These are phyloP conservation scores for Slavum lentiscoides DNA, from an alignment of 2,888 invertebrate species.

Conservation along the genomic window DNA sequence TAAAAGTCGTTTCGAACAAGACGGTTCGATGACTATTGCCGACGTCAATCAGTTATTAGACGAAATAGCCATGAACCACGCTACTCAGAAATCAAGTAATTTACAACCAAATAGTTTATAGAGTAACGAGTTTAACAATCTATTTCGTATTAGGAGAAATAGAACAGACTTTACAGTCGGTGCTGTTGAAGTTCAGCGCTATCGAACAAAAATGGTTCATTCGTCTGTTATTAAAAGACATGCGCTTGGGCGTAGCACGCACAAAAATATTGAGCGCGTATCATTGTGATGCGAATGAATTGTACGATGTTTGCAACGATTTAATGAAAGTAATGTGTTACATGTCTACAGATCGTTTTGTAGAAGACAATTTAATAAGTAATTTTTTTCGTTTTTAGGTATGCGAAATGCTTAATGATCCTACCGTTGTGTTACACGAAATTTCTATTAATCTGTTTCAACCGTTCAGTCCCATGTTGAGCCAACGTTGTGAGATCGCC, in stretches of 20 bases:
- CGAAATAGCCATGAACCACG: conserved; percentile 71
- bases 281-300: conserved; percentile 79
- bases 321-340: conserved; percentile 67
- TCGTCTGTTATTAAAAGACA: conserved; percentile 81
- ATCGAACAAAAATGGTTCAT: conserved; percentile 89
- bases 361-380: not conserved
- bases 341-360: no score
- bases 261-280: conserved; percentile 71
- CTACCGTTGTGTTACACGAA: conserved; percentile 67
- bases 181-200: conserved; percentile 72
- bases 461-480: conserved; percentile 86
- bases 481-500: conserved; percentile 72
- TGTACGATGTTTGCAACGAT: conserved; percentile 72
- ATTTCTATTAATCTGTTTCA: conserved; percentile 73
- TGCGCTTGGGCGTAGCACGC: conserved; percentile 76
- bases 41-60: conserved; percentile 78
- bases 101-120: not conserved
- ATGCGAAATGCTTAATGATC: conserved; percentile 70
- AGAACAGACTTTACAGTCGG: conserved; percentile 68
- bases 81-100: conserved; percentile 66
- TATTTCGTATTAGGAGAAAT: conserved; percentile 60
- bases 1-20: conserved; percentile 62
- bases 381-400: conserved; percentile 61
- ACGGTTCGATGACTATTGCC: conserved; percentile 66
- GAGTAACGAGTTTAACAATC: not conserved